Base-by-base conservation (phyloP, 2,888 invertebrate genomes). In the Ophion costatus region DNA sequence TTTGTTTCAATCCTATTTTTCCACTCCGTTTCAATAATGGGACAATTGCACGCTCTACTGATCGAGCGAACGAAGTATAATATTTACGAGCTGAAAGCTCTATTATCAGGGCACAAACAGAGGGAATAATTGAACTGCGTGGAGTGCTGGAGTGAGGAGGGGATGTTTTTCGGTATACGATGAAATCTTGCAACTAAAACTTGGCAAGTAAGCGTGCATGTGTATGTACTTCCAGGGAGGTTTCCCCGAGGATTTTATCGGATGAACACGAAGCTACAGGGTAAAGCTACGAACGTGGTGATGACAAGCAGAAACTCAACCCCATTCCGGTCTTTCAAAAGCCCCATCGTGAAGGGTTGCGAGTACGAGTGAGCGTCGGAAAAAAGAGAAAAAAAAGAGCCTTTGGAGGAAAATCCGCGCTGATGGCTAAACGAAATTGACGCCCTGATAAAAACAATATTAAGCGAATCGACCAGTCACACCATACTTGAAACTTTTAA, bases 251-350 rank as follows among this genome's bases (percentile, higher is more conserved):
- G 77, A 74, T 86, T 86, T 80, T 77, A 84, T 81, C 80, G 85
- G 57, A 84, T 76, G 64, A 80, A 86, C 85, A 86, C 86, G 84
- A 82, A 88, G 84, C 74, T 86, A 80, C 83, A 73, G 83, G 85
- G 78, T 82, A 86, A 90, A 89, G 87, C 89, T 89, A 88, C 87
- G 89, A 90, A 90, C 90, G 88, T 90, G 90, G 89, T 90, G 90
- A 91, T 91, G 91, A 90, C 91, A 91, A 90, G 90, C 89, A 87
- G 89, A 89, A 88, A 90, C 87, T 88, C 87, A 87, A 86, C 85
- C 86, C 66, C 71, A 2, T 63, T 67, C 42, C 78, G 69, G 20
- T 20, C 14, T 76, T 66, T 56, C 51, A 20, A 11, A 33, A 22
- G 1, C 20, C 20, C 51, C n/a, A 24, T 11, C 69, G n/a, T 69